Evolutionary conservation across 1,140 invertebrate species (phyloP).

Genomic region (Brachionus koreanus): DNA sequence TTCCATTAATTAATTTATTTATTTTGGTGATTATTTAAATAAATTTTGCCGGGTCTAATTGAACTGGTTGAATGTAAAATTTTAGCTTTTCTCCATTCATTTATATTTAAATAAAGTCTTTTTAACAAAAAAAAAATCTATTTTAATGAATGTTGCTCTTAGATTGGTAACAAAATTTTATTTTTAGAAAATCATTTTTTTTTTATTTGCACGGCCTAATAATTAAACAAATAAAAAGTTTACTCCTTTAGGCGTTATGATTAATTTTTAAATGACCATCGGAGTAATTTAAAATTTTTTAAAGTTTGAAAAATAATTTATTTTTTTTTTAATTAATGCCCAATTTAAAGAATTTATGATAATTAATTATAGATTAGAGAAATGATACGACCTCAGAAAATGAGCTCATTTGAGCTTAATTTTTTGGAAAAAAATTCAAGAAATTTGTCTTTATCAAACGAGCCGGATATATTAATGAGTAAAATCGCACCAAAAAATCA

Average conservation of each 20-base stretch:
- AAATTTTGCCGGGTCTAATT: neutral
- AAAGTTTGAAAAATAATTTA: no score
- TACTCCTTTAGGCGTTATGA: no score
- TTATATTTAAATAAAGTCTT: no score
- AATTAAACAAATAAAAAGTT: no score
- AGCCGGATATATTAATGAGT: neutral
- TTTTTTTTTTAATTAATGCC: no score
- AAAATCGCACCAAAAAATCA: neutral
- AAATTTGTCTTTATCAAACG: neutral
- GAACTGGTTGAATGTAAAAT: neutral
- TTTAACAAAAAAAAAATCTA: neutral
- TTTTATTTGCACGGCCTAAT: neutral
- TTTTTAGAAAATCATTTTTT: neutral
- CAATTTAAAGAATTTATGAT: neutral
- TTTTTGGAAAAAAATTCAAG: conserved; percentile 21
- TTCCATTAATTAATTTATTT: neutral
- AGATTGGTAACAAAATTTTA: neutral
- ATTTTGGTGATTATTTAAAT: neutral
- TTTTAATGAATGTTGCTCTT: neutral
- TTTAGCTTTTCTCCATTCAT: neutral
- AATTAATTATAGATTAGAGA: neutral
- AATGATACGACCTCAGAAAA: neutral
- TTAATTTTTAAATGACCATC: no score
- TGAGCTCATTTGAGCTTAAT: conserved; percentile 28
- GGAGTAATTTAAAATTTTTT: no score